Base-by-base conservation (phyloP, 2,888 invertebrate species). In the Drosophila suboccidentalis region DNA sequence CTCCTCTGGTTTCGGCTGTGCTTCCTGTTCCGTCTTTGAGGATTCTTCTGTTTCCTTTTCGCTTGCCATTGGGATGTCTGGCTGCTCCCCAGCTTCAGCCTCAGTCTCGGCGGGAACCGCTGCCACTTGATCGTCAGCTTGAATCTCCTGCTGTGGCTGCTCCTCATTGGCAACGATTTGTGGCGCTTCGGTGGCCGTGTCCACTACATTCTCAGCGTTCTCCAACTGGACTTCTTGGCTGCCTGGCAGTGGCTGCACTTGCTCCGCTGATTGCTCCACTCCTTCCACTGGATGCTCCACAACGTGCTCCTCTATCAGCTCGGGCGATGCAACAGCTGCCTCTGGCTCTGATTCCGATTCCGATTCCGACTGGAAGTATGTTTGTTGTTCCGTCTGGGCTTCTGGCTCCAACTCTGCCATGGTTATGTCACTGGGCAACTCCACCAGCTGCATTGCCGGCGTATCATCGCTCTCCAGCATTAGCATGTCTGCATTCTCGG, bases 381-480 rank as follows among this genome's bases (percentile, higher is more conserved):
- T 3, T 10, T 64, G 67, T 38, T 34, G 41, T 13, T 74, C 73
- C 1, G 60, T 47, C 26, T 78, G 69, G 0, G 69, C 22, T 32
- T 65, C 67, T 17, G 64, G 47, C 39, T 46, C 47, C 4, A 46
- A 6, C 10, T 87, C 78, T 5, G 78, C 71, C n/a, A 78, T 57
- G 11, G 64, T 55, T 1, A 82, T 47, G 9, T 73, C 71, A 36
- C 83, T 88, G 53, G 86, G 86, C 64, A 90, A 50, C 59, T 81
- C 89, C 15, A 90, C 69, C 38, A 90, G 47, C 22, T 90, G 89
- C 69, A 90, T 62, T 0, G 73, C 76, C 1, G 90, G 87, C 36
- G 86, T 70, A 63, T 90, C 82, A 59, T 91, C 90, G 39, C 84
- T 89, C 70, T 91, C 91, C 62, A 91, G 71, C 91, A 91, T 91